Percentiles rank a stretch among this genome's conserved stretches.
Conservation (phyloP, 2,888 invertebrate species). For the Nephrotoma guestfalica region DNA sequence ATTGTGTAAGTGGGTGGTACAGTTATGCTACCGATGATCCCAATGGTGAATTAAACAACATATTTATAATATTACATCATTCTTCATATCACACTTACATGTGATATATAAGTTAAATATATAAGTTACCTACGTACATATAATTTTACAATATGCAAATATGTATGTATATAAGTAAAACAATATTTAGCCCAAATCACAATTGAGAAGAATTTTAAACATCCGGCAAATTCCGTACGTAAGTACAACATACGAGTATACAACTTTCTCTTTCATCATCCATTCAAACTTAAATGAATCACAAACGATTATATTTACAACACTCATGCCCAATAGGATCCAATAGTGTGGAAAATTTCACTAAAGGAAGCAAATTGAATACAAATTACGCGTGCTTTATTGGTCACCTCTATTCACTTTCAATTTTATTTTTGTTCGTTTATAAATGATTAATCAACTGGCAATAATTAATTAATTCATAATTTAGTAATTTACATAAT, state of each 20-base stretch:
- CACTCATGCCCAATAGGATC: background rate
- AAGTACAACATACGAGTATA: background rate
- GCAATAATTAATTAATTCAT: background rate
- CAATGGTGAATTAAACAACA: background rate
- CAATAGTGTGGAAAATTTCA: background rate
- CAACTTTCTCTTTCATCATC: background rate
- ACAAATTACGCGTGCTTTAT: background rate
- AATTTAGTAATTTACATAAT: background rate
- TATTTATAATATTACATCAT: background rate
- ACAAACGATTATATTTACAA: background rate
- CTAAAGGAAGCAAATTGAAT: background rate
- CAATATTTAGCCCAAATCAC: background rate
- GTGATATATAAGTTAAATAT: background rate
- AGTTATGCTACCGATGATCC: background rate
- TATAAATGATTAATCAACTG: background rate
- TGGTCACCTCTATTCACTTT: background rate
- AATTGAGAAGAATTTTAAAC: background rate
- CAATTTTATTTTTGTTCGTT: background rate
- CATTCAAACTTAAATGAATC: background rate
- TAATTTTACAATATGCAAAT: background rate
- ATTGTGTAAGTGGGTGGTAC: background rate
- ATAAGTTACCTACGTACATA: background rate
- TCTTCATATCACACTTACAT: background rate
- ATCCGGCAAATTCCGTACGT: background rate
- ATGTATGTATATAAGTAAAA: background rate